Evolutionary conservation across 2,888 invertebrate genomes (phyloP).

Genomic region (Tyria jacobaeae): DNA sequence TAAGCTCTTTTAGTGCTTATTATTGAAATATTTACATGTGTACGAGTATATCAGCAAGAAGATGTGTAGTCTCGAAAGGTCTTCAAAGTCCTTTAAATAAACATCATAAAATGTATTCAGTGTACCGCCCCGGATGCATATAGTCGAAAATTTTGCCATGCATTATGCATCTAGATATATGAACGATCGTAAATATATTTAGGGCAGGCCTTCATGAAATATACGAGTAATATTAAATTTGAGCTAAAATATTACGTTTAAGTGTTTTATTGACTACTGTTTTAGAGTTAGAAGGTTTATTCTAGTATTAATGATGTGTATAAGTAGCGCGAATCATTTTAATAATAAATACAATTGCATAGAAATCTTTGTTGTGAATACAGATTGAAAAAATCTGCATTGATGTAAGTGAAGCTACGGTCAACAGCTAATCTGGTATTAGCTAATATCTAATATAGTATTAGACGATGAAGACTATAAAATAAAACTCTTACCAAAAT

Average conservation of each 20-base stretch:
- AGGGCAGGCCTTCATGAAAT: not conserved
- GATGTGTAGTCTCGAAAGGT: too few relatives aligned
- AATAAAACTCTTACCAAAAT: too few relatives aligned
- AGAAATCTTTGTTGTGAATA: too few relatives aligned
- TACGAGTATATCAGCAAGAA: too few relatives aligned
- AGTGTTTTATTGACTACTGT: not conserved
- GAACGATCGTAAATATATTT: not conserved
- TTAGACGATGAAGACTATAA: too few relatives aligned
- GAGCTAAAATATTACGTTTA: not conserved
- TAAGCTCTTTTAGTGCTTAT: too few relatives aligned
- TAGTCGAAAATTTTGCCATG: not conserved
- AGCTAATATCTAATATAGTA: too few relatives aligned
- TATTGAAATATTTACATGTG: too few relatives aligned
- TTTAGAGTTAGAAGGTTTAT: not conserved
- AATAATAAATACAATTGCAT: too few relatives aligned
- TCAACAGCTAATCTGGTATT: too few relatives aligned
- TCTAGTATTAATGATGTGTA: not conserved
- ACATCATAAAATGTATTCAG: not conserved
- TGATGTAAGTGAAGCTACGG: too few relatives aligned
- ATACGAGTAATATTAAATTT: not conserved
- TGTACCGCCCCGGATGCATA: not conserved
- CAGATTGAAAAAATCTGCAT: too few relatives aligned
- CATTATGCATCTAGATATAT: not conserved
- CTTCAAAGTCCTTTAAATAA: not conserved
- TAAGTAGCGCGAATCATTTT: not conserved